Percentiles rank a stretch among this genome's conserved stretches.
These are phyloP conservation scores for Rhabdornis inornatus DNA, from an alignment of 2,113 vertebrate genomes.

Conservation along the genomic window DNA sequence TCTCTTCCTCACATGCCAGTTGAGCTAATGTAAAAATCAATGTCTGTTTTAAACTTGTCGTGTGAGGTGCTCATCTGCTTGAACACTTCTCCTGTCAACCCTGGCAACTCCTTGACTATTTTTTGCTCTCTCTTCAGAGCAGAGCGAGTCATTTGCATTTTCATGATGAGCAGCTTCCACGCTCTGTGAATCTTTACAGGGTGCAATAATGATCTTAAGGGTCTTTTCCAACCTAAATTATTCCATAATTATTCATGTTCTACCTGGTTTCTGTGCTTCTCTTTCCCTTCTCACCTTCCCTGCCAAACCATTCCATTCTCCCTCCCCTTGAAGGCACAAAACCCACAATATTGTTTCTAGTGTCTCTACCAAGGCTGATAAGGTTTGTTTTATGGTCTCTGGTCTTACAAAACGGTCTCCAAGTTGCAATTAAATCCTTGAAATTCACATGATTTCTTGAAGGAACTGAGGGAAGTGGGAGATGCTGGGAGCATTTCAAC, in stretches of 20 bases:
- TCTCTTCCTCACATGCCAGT: not conserved
- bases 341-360: not conserved
- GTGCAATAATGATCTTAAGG: not conserved
- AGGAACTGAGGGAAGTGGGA: not conserved
- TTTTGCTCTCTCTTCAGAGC: not conserved
- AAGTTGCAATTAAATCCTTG: not conserved
- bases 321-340: not conserved
- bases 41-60: not conserved
- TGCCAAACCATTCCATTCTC: not conserved
- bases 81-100: not conserved
- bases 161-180: not conserved
- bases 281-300: not conserved
- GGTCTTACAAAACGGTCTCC: not conserved
- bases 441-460: not conserved
- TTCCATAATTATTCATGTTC: not conserved
- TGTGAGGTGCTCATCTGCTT: not conserved
- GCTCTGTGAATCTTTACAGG: not conserved
- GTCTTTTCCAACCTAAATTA: not conserved
- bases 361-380: not conserved
- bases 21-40: not conserved
- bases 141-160: not conserved
- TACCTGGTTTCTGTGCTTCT: not conserved
- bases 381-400: not conserved
- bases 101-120: not conserved
- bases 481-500: not conserved